Percentiles rank a stretch among this genome's conserved stretches.
phyloP scores from a whole-genome alignment of 1,140 invertebrate species.

The Monochamus saltuarius region DNA sequence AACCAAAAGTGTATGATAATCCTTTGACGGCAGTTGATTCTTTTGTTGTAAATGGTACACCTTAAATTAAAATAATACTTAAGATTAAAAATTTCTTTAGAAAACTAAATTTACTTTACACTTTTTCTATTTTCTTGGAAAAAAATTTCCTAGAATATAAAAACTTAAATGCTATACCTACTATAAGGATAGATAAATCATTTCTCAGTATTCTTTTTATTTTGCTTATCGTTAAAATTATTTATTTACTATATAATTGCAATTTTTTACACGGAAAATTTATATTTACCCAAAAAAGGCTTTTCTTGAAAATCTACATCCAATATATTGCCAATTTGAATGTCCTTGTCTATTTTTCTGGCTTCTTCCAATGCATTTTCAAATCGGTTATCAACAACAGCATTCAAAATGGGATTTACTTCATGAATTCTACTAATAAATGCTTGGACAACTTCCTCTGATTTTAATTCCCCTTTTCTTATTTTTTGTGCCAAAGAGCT shows the following conservation, averaged over 20 bases:
- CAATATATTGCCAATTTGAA: constrained; percentile 57
- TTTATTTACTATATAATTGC: background rate
- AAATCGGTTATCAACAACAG: constrained; percentile 77
- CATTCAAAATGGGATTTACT: constrained; percentile 78
- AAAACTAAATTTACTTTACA: constrained; percentile 11
- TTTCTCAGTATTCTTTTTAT: constrained; percentile 52
- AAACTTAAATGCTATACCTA: background rate
- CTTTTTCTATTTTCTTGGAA: constrained; percentile 15
- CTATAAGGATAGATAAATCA: background rate
- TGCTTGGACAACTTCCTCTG: constrained; percentile 70
- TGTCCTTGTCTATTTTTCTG: constrained; percentile 65
- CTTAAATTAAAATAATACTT: constrained; percentile 46
- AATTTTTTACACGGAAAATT: background rate
- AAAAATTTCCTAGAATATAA: background rate
- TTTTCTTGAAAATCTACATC: constrained; percentile 62
- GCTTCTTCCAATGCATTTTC: constrained; percentile 77
- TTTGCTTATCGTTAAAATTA: background rate
- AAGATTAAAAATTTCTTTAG: background rate
- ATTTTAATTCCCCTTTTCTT: constrained; percentile 61
- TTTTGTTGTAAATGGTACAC: constrained; percentile 79
- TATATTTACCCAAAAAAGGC: constrained; percentile 66
- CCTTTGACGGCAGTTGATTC: constrained; percentile 61
- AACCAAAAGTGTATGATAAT: constrained; percentile 67
- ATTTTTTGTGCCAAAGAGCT: constrained; percentile 65
- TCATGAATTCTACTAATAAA: constrained; percentile 78